Evolutionary conservation across 2,888 invertebrate species (phyloP), one percentile per base, ranked within the genome.

Genomic region (Netelia melanura): DNA sequence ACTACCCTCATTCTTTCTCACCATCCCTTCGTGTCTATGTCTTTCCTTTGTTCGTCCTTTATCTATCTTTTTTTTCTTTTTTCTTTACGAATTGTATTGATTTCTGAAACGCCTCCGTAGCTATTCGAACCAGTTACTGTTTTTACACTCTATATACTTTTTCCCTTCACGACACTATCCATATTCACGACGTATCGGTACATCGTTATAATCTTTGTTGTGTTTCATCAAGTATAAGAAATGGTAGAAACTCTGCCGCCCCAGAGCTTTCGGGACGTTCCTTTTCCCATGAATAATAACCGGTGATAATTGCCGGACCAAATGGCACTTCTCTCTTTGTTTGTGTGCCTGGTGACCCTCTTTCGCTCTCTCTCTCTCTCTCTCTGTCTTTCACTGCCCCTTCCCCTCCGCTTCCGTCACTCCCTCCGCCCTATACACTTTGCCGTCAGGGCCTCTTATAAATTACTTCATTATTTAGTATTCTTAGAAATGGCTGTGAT

Each of bases 261-360:
- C 52, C 11, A 43, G 38, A 61, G 30, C 58, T 61, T 61, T 71
- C 58, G 62, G 62, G 61, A 23, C 64, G 71, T 78, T 81, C 85
- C 82, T 79, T 79, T 87, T 80, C 58, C 70, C 65, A 72, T 81
- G 83, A 87, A 84, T 86, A 84, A 85, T 87, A 81, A 62, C 56
- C 52, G 25, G 77, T 72, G 74, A 86, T 87, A 86, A 88, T 88
- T 87, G 83, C 81, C 74, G 62, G 52, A 38, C 52, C 78, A 79
- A 38, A 77, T 62, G 62, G 75, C 14, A 65, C 14, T 61, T 25
- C 5, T 14, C 44, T 67, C 52, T 56, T 11, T 72, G 38, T 38
- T 61, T 62, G 43, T 72, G 17, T 58, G 11, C 11, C 52, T 25
- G 21, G 38, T 6, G 38, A 43, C 44, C 48, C 54, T 30, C 44